Base-by-base conservation (phyloP, 2,797 vertebrate genomes). In the Cuniculus paca region DNA sequence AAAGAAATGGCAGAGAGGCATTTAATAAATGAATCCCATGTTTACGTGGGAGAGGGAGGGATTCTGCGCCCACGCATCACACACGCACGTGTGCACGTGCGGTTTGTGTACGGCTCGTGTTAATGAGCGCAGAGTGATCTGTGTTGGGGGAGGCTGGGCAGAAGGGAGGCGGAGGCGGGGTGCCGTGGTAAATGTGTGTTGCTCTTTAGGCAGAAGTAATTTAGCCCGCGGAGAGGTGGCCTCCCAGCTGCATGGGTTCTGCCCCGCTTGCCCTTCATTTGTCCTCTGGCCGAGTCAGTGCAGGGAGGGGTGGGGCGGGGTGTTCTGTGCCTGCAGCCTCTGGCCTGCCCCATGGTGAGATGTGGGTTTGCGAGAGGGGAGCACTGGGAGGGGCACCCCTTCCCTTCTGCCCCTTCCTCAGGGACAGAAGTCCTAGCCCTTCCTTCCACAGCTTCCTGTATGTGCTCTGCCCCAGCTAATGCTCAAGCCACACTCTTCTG, bases 1-100 rank as follows among this genome's bases (percentile, higher is more conserved):
- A 97, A 97, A 98, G 98, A 98, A 98, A 98, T 98, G 98, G 98
- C 98, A 98, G 97, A 1, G 82, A 98, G 96, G 95, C 98, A 95
- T 98, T 98, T 98, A 98, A 98, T 98, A 98, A 98, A 98, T 91
- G 97, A 97, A 97, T 96, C 96, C 93, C 14, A 10, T 80, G 97
- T 98, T 98, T 97, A 91, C 0, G 85, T 96, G 95, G 97, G 97
- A 96, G 98, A 95, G 85, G 85, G 91, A 92, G 22, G 63, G 95
- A 96, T 72, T 95, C 94, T 94, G 81, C 81, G 97, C 82, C 91
- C 95, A 85, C 94, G 0, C 88, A 19, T 82, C 94, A 48, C 86
- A 75, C 96, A 83, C 5, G 20, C 50, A 9, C 63, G 50, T 36
- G 28, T 3, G 13, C 90, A 54, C 89, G 4, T 0, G 78, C 6